Conservation (phyloP, 2,888 invertebrate genomes). For the Gisinianus flammeolus region DNA sequence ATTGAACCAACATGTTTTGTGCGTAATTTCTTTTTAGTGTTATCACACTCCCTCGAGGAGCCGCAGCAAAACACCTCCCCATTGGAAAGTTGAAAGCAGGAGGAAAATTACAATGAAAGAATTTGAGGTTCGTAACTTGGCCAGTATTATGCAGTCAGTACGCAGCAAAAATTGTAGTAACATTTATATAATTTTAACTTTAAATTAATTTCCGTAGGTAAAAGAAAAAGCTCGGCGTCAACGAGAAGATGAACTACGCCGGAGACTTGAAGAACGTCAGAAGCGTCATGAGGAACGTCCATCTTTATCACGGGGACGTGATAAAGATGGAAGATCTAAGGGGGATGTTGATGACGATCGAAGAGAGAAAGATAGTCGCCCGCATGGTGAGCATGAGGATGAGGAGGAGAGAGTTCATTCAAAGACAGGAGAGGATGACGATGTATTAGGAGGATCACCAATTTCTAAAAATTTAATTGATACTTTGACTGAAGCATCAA, state of each 20-base stretch:
- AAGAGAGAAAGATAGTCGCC: neutral
- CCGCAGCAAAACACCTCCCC: slow-evolving; percentile 89
- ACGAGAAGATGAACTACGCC: slow-evolving; percentile 68
- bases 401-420: slow-evolving; percentile 6
- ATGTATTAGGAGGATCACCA: slow-evolving; percentile 26
- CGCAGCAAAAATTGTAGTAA: neutral
- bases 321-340: neutral
- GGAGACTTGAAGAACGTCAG: slow-evolving; percentile 66
- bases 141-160: too few relatives aligned
- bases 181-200: neutral
- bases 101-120: slow-evolving; percentile 83
- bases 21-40: slow-evolving; percentile 54
- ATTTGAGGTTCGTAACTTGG: slow-evolving; percentile 68
- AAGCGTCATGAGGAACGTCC: slow-evolving; percentile 65
- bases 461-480: slow-evolving; percentile 46
- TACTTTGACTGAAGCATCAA: slow-evolving; percentile 43
- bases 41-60: slow-evolving; percentile 63
- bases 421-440: slow-evolving; percentile 33
- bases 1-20: neutral
- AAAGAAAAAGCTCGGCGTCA: slow-evolving; percentile 63
- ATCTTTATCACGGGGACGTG: neutral
- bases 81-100: slow-evolving; percentile 89
- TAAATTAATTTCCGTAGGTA: slow-evolving; percentile 41
- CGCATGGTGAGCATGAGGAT: neutral
- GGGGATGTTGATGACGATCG: neutral